Evolutionary conservation across 1,140 invertebrate species (phyloP), one percentile per base, ranked within the genome.

Genomic region (Prorops nasuta): DNA sequence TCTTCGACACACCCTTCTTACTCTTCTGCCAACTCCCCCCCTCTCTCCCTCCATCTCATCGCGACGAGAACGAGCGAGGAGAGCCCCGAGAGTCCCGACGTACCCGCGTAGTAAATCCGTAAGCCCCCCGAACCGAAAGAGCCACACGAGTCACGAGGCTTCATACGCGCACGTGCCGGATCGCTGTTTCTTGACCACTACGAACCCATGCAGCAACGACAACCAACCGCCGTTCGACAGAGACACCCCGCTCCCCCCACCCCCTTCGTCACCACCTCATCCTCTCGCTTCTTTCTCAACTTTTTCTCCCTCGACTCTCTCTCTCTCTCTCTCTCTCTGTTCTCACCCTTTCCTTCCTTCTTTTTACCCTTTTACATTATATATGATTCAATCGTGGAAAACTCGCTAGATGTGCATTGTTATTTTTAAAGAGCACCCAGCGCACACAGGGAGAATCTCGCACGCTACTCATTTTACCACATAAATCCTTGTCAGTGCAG

Each of bases 121-220:
- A n/a, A n/a, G n/a, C n/a, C n/a, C n/a, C n/a, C n/a, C n/a, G n/a
- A n/a, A n/a, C n/a, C n/a, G n/a, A n/a, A n/a, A n/a, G n/a, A n/a
- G n/a, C n/a, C n/a, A n/a, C n/a, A n/a, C n/a, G 43, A 56, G 58
- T 50, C 57, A 60, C 58, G 58, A 60, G 58, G 52, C 43, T 36
- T 37, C 47, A 52, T 60, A 32, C 59, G 59, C 59, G 59, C 59
- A 61, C 59, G 59, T 61, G 59, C 15, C 15, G n/a, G 9, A 35
- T 14, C 24, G 10, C 24, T 28, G 10, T 28, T 35, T 35, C 34
- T 15, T 35, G 6, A 3, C 34, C 9, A 4, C 15, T n/a, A 7
- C 14, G 12, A 7, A 28, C 6, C 58, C 58, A 46, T 46, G 44
- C 58, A 58, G 56, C 51, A 54, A 42, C 56, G 48, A 51, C 39